phyloP scores from a whole-genome alignment of 2,888 invertebrate species.

The Melangyna quadrimaculata region DNA sequence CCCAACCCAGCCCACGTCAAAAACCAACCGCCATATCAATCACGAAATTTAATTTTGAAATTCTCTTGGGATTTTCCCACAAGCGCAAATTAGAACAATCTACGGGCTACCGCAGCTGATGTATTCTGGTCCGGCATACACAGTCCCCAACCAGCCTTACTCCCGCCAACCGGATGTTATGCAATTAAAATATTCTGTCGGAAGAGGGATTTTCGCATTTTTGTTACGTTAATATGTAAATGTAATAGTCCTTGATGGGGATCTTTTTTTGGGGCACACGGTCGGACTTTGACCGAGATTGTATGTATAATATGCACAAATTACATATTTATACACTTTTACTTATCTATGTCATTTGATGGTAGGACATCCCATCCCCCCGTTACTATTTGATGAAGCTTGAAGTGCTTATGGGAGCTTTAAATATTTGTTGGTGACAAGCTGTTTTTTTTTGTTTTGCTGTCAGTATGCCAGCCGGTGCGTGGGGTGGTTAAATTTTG shows the following conservation, averaged over 20 bases:
- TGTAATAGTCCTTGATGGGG: not conserved
- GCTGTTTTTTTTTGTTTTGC: not conserved
- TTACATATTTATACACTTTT: not conserved
- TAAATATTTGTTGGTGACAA: not conserved
- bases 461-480: too few species aligned
- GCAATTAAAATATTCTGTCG: conserved; percentile 15
- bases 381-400: not conserved
- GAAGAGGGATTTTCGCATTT: not conserved
- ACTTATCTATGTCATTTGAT: not conserved
- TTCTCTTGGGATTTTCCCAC: not conserved
- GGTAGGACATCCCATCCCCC: not conserved
- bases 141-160: not conserved
- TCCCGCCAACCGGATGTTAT: not conserved
- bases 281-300: not conserved
- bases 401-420: not conserved
- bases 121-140: not conserved
- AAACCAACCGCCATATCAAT: conserved; percentile 1
- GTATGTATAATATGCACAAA: not conserved
- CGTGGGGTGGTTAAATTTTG: not conserved
- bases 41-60: conserved; percentile 26
- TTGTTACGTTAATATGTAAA: not conserved
- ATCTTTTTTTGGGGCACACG: not conserved
- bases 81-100: not conserved
- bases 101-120: not conserved
- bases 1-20: not conserved